Conservation (phyloP, 2,797 vertebrate species). For the Sebastes oblongus region DNA sequence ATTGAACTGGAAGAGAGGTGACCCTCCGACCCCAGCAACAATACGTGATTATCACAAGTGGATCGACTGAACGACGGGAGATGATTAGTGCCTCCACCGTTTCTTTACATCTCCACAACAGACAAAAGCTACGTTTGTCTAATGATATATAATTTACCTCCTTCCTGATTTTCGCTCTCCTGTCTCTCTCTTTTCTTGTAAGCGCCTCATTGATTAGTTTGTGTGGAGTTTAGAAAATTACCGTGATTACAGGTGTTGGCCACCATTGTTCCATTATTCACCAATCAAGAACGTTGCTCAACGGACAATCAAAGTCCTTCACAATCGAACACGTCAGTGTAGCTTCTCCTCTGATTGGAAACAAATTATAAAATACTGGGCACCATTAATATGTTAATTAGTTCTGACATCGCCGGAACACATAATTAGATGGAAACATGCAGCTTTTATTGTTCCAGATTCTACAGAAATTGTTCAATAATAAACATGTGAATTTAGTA, state of each 20-base stretch:
- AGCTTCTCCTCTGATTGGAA: not conserved
- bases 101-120: constrained; percentile 36
- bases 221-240: constrained; percentile 54
- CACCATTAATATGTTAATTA: not conserved
- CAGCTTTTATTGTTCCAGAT: not conserved
- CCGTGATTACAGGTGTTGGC: constrained; percentile 57
- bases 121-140: constrained; percentile 51
- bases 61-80: constrained; percentile 43
- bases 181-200: not conserved
- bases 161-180: constrained; percentile 31
- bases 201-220: constrained; percentile 55
- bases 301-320: constrained; percentile 27
- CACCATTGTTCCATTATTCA: constrained; percentile 40
- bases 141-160: constrained; percentile 55
- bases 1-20: constrained; percentile 43
- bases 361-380: not conserved
- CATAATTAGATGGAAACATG: not conserved
- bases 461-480: not conserved
- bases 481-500: not conserved
- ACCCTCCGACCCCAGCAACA: constrained; percentile 49
- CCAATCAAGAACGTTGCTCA: constrained; percentile 46
- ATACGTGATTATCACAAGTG: constrained; percentile 59
- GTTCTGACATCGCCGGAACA: not conserved
- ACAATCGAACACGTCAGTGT: not conserved
- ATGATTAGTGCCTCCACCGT: constrained; percentile 44